Conservation (phyloP, 1,140 invertebrate genomes). For the Euura lappo region DNA sequence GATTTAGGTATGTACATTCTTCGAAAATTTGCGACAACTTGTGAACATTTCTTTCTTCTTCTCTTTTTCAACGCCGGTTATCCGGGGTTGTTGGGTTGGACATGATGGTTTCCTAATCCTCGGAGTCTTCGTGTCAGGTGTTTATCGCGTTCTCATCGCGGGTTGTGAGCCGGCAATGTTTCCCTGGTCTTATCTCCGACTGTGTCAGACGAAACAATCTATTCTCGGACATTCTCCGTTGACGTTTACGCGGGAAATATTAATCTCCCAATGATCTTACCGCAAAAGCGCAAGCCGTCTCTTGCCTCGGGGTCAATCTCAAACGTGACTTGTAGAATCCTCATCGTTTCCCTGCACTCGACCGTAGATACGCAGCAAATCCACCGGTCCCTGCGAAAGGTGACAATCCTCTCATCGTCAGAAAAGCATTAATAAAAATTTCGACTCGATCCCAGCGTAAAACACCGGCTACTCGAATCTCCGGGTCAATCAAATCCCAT, state of each 20-base stretch:
- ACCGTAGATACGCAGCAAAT: no score
- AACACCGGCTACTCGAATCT: no score
- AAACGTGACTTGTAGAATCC: slow-evolving; percentile 1
- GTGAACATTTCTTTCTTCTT: no score
- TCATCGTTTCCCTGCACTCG: background rate
- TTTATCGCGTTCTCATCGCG: slow-evolving; percentile 4
- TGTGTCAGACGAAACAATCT: slow-evolving; percentile 6
- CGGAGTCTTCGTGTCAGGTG: slow-evolving; percentile 4
- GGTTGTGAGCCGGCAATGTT: background rate
- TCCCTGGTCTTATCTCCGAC: background rate
- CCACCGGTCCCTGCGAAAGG: no score
- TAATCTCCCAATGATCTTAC: slow-evolving; percentile 3
- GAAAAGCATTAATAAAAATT: no score
- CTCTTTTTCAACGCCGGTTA: background rate
- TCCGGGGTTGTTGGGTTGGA: background rate
- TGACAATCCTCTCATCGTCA: no score
- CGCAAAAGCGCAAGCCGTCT: background rate
- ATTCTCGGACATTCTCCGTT: slow-evolving; percentile 1
- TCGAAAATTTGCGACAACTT: no score
- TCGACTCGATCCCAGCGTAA: no score
- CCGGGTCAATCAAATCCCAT: background rate
- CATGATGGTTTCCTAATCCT: background rate
- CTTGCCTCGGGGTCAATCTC: background rate
- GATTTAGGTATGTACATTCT: no score
- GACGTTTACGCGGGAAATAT: slow-evolving; percentile 1